Base-by-base conservation (phyloP, 1,140 invertebrate genomes). In the Ostrea denselamellosa region DNA sequence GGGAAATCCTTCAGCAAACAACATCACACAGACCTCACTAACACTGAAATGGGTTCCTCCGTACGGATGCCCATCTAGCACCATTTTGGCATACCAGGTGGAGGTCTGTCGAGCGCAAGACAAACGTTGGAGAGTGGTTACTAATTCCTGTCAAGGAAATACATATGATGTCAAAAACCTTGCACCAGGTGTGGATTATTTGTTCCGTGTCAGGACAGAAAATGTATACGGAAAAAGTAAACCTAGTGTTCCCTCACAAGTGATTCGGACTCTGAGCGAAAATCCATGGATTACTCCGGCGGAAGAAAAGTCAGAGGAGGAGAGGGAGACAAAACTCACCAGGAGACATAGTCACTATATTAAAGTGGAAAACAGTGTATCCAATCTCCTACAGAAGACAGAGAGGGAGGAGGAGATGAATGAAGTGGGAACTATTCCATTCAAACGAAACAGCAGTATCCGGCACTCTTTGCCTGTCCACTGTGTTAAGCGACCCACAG, bases 141-240 rank as follows among this genome's bases (percentile, higher is more conserved):
- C 98, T 90, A 98, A 97, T 89, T 99, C 99, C 94, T 98, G 98
- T 2, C 96, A 98, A 86, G 97, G 97, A 91, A 98, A 97, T 0
- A 97, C 97, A 89, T 98, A 98, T 94, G 98, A 97, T 0, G 98
- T 98, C 0, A 97, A 97, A 93, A 97, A 98, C 92, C 95, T 99
- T 8, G 97, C 96, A 8, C 98, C 99, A 19, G 98, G 98, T 82
- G 96, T 96, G 90, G 96, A 97, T 17, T 99, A 99, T 94, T 97
- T 99, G 90, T 99, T 99, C 96, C 96, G 98, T 85, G 98, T 99
- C 0, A 97, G 98, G 95, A 98, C 98, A 86, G 98, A 99, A 95
- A 99, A 99, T 95, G 97, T 98, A 92, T 98, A 98, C 93, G 99
- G 99, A 58, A 96, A 97, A 83, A 98, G 98, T 22, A 98, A 99